Evolutionary conservation across 2,888 invertebrate genomes (phyloP).

Genomic region (Quadroppia sp.): DNA sequence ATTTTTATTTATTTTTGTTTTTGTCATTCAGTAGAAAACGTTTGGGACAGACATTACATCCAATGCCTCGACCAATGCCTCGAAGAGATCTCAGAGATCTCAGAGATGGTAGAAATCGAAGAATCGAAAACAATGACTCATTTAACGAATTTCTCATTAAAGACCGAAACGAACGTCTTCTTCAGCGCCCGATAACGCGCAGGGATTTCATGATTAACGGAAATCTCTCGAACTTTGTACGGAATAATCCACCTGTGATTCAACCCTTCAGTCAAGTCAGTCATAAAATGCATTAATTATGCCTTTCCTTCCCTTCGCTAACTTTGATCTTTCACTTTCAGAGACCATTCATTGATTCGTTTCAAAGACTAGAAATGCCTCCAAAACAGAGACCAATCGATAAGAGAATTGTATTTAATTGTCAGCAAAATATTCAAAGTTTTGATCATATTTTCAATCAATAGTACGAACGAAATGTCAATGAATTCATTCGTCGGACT

Average conservation of each 20-base stretch:
- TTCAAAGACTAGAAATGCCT: slow-evolving; percentile 34
- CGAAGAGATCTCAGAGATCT: slow-evolving; percentile 28
- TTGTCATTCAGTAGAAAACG: slow-evolving; percentile 24
- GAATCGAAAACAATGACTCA: not conserved
- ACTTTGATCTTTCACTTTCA: not conserved
- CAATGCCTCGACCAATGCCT: not conserved
- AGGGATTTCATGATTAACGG: slow-evolving; percentile 24
- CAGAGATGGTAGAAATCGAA: not conserved
- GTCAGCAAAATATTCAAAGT: slow-evolving; percentile 40
- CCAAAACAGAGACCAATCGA: slow-evolving; percentile 52
- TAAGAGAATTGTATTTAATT: slow-evolving; percentile 50
- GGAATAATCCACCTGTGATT: slow-evolving; percentile 6
- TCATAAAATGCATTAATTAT: not conserved
- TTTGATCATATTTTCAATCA: not conserved
- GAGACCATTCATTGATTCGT: slow-evolving; percentile 31
- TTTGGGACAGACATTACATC: not conserved
- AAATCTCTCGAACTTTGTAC: not conserved
- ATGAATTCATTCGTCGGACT: slow-evolving; percentile 80
- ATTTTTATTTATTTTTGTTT: slow-evolving; percentile 3
- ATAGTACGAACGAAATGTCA: slow-evolving; percentile 77
- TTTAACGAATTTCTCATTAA: too few species aligned
- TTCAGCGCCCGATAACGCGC: slow-evolving; percentile 29
- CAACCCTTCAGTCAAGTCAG: not conserved
- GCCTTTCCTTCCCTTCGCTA: not conserved
- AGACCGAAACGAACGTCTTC: not conserved